These are phyloP conservation scores for Pegoplata infirma DNA, from an alignment of 2,888 invertebrate genomes.

Conservation along the genomic window DNA sequence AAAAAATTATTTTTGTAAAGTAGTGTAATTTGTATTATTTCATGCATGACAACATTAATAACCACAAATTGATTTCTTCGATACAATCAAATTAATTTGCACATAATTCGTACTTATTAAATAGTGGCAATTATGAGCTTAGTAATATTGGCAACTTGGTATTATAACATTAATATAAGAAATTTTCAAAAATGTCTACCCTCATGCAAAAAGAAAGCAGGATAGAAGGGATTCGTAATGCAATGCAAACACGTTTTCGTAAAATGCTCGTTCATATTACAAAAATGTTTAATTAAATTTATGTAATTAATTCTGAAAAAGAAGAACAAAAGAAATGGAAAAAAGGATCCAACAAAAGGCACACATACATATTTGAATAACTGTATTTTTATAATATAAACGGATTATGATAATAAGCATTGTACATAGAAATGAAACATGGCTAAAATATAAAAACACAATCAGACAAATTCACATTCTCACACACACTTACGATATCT, in stretches of 20 bases:
- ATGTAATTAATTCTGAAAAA: constrained; percentile 73
- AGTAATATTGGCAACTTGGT: constrained; percentile 29
- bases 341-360: constrained; percentile 4
- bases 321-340: constrained; percentile 65
- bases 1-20: too few relatives aligned
- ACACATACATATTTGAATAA: neutral
- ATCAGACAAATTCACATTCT: constrained; percentile 8
- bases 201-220: constrained; percentile 7
- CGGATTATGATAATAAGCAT: constrained; percentile 75
- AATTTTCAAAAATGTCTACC: constrained; percentile 57
- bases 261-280: constrained; percentile 64
- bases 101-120: constrained; percentile 33
- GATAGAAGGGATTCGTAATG: constrained; percentile 33
- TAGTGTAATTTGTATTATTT: too few relatives aligned
- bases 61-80: constrained; percentile 66
- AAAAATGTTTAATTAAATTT: constrained; percentile 76
- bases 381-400: constrained; percentile 59
- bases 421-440: constrained; percentile 12
- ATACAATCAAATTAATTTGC: constrained; percentile 31
- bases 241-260: constrained; percentile 67
- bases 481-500: constrained; percentile 52
- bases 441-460: constrained; percentile 17
- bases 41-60: constrained; percentile 9
- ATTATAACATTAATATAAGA: constrained; percentile 43
- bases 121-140: constrained; percentile 32